These are phyloP conservation scores for Galeopterus variegatus DNA, from an alignment of 2,113 vertebrate species.

Conservation along the genomic window DNA sequence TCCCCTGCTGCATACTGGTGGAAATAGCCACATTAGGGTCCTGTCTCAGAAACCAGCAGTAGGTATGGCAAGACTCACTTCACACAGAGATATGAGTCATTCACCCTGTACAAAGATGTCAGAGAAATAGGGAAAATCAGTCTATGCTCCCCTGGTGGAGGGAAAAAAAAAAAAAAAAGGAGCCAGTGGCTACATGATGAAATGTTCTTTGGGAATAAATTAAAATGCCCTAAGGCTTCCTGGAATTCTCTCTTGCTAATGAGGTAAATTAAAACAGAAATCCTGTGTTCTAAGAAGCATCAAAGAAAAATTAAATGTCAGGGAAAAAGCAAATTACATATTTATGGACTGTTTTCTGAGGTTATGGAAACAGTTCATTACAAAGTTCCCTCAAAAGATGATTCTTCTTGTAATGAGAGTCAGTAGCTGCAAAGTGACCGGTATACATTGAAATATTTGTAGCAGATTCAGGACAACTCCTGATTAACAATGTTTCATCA, in stretches of 20 bases:
- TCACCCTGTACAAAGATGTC: conserved; percentile 71
- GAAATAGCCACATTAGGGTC: neutral
- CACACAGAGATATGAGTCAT: conserved; percentile 50
- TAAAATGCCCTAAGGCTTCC: conserved; percentile 82
- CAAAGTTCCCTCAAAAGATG: conserved; percentile 58
- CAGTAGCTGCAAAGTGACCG: conserved; percentile 10
- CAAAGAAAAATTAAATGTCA: conserved; percentile 73
- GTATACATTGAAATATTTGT: neutral
- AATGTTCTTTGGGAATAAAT: conserved; percentile 68
- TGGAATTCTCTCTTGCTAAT: conserved; percentile 76
- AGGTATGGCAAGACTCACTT: conserved; percentile 7
- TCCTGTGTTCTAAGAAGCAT: conserved; percentile 75
- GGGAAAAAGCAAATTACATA: conserved; percentile 72
- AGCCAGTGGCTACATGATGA: conserved; percentile 20
- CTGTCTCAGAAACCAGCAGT: neutral
- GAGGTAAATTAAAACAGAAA: conserved; percentile 77
- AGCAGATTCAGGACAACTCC: neutral
- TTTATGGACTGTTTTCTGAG: conserved; percentile 70
- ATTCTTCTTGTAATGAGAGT: conserved; percentile 49
- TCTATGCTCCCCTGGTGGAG: neutral
- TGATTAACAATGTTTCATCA: conserved; percentile 4
- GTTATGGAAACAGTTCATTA: conserved; percentile 69
- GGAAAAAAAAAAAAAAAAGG: neutral
- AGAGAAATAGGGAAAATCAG: conserved; percentile 66
- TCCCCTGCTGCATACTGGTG: neutral